These are phyloP conservation scores for Synanthedon vespiformis DNA, from an alignment of 2,888 invertebrate species.

Conservation along the genomic window DNA sequence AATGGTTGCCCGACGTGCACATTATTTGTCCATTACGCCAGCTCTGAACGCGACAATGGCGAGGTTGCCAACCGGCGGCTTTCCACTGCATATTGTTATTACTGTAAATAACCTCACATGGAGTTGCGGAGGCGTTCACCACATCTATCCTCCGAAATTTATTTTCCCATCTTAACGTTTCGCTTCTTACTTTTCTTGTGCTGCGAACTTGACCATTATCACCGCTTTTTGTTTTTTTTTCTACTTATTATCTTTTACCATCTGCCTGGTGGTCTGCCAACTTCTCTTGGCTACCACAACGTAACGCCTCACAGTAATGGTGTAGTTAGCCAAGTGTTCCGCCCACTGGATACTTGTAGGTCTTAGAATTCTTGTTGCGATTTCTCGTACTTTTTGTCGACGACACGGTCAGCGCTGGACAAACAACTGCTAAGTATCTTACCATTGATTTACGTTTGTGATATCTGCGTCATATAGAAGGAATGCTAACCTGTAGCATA, in stretches of 20 bases:
- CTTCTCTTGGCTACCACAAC: conserved; percentile 26
- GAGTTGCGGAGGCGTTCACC: neutral
- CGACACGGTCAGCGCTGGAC: neutral
- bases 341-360: conserved; percentile 10
- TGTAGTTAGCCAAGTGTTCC: conserved; percentile 25
- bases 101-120: neutral
- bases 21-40: conserved; percentile 61
- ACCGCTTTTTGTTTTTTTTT: neutral
- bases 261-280: conserved; percentile 18
- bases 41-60: conserved; percentile 7
- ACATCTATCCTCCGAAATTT: neutral
- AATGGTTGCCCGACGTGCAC: conserved; percentile 42
- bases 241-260: neutral
- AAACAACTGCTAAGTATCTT: too few relatives aligned
- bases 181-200: neutral
- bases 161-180: neutral
- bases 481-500: too few relatives aligned
- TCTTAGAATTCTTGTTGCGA: neutral
- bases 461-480: too few relatives aligned
- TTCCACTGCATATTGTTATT: conserved; percentile 3
- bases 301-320: conserved; percentile 14
- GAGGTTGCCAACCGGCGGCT: neutral
- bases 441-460: neutral
- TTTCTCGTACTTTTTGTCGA: neutral
- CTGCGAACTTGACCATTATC: neutral